Conservation (phyloP, 2,888 invertebrate species). For the Sphaerophoria rueppellii region DNA sequence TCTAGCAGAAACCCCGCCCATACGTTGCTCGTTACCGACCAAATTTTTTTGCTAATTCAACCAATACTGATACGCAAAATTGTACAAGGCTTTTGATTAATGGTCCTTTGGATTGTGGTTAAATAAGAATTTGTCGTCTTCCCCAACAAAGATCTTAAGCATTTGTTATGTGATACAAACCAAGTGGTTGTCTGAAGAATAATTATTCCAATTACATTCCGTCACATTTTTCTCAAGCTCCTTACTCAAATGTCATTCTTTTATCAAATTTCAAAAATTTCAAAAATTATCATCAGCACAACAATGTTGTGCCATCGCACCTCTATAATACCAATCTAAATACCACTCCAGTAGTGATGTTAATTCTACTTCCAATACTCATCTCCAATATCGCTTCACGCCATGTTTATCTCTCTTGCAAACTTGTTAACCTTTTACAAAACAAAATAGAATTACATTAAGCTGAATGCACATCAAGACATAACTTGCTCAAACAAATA, state of each 20-base stretch:
- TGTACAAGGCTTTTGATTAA: too few relatives aligned
- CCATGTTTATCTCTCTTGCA: constrained; percentile 23
- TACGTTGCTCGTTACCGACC: too few relatives aligned
- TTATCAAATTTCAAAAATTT: neutral
- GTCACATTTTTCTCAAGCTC: too few relatives aligned
- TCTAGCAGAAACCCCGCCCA: too few relatives aligned
- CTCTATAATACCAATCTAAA: constrained; percentile 35
- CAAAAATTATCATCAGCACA: neutral
- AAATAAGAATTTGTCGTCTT: too few relatives aligned
- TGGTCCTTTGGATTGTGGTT: too few relatives aligned
- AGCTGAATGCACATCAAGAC: constrained; percentile 36
- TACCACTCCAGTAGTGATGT: constrained; percentile 25
- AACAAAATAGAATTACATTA: constrained; percentile 33
- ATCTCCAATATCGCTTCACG: constrained; percentile 4
- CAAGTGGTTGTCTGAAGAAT: neutral
- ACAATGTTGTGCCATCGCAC: constrained; percentile 25
- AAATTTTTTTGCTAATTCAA: too few relatives aligned
- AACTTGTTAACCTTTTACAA: constrained; percentile 73
- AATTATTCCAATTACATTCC: neutral
- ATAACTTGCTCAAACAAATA: constrained; percentile 50
- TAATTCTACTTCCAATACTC: constrained; percentile 31
- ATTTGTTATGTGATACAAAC: too few relatives aligned
- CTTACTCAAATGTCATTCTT: neutral
- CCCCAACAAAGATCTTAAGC: too few relatives aligned
- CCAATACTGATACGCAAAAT: too few relatives aligned